Evolutionary conservation across 2,113 vertebrate species (phyloP).

Genomic region (Podarcis raffonei): DNA sequence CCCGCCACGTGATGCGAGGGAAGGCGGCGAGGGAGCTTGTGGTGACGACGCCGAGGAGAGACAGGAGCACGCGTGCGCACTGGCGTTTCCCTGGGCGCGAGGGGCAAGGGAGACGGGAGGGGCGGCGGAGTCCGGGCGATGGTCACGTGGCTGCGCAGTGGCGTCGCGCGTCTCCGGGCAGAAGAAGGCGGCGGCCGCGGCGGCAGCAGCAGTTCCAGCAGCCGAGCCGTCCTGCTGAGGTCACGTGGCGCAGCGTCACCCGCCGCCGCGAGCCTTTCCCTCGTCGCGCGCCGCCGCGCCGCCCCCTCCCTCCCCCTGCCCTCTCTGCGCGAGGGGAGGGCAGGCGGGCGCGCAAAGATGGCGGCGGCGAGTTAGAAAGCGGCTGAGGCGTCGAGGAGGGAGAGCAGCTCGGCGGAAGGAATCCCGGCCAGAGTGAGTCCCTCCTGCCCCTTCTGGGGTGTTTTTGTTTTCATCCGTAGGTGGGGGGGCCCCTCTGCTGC

Average conservation of each 20-base stretch:
- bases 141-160: conserved; percentile 30
- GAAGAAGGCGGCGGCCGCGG: background rate
- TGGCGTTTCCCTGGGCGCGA: background rate
- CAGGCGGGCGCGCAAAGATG: conserved; percentile 86
- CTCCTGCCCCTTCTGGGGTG: background rate
- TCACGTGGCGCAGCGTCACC: conserved; percentile 86
- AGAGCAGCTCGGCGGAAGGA: background rate
- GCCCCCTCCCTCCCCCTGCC: conserved; percentile 71
- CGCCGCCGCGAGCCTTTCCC: conserved; percentile 66
- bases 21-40: background rate
- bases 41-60: too few species aligned
- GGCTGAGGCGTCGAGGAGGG: conserved; percentile 55
- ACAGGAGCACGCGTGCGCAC: background rate
- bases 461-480: background rate
- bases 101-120: background rate
- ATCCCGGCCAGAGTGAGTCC: conserved; percentile 57
- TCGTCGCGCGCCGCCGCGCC: conserved; percentile 68
- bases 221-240: conserved; percentile 27
- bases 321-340: conserved; percentile 61
- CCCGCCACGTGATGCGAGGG: background rate
- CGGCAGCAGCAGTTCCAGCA: background rate
- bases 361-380: conserved; percentile 87
- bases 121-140: background rate
- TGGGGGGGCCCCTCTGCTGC: background rate
- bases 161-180: conserved; percentile 11